Evolutionary conservation across 2,797 vertebrate genomes (phyloP).

Genomic region (Sebastes paucispinis): DNA sequence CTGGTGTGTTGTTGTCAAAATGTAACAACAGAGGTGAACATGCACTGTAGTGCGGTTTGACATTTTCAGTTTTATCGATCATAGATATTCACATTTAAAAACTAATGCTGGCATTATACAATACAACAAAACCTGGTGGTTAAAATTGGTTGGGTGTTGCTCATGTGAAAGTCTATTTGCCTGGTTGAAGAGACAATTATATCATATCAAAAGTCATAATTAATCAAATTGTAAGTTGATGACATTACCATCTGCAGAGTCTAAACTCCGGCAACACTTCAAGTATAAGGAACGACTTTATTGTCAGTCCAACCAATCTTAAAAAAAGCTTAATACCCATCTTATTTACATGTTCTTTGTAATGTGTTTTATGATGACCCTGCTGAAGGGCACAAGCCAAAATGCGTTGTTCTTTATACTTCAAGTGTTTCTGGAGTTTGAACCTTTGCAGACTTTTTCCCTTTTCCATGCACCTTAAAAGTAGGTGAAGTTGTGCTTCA

Average conservation of each 20-base stretch:
- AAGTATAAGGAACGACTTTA: neutral
- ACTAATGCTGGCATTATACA: neutral
- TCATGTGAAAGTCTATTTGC: neutral
- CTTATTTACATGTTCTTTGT: neutral
- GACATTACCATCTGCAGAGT: neutral
- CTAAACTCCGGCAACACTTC: neutral
- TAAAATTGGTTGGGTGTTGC: neutral
- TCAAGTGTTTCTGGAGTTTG: neutral
- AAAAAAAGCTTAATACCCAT: neutral
- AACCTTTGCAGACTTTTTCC: too few species aligned
- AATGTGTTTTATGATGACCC: neutral
- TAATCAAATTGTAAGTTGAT: neutral
- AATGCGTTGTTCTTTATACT: neutral
- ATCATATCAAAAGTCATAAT: neutral
- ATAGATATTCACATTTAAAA: neutral
- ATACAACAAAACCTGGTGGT: neutral
- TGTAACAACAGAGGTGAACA: neutral
- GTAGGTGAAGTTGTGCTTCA: too few species aligned
- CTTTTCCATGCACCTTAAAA: fast-evolving
- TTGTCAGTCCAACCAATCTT: neutral
- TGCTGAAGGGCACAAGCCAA: neutral
- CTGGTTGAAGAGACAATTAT: neutral
- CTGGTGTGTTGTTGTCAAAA: neutral
- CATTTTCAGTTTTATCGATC: neutral
- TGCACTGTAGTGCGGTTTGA: neutral